phyloP scores from a whole-genome alignment of 2,113 vertebrate genomes.

The Sander vitreus region DNA sequence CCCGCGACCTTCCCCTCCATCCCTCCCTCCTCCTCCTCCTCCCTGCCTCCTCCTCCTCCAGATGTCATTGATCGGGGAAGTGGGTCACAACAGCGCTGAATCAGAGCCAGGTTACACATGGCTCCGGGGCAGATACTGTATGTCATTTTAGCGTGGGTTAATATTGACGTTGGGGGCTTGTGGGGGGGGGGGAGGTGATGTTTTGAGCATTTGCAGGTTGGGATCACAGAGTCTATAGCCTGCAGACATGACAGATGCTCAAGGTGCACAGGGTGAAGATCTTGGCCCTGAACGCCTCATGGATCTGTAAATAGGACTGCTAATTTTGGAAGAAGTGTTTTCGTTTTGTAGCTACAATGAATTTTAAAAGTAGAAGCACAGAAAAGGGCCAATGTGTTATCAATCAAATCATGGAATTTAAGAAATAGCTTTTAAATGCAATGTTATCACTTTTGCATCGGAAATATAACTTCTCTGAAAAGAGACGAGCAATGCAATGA shows the following conservation, averaged over 20 bases:
- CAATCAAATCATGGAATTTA: too few species aligned
- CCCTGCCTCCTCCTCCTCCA: conserved; percentile 57
- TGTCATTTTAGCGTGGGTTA: conserved; percentile 51
- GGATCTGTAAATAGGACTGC: conserved; percentile 8
- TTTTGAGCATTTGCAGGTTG: conserved; percentile 18
- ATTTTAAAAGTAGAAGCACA: not conserved
- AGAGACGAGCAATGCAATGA: not conserved
- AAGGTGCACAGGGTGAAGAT: conserved; percentile 16
- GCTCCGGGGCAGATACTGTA: conserved; percentile 51
- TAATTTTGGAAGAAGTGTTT: not conserved
- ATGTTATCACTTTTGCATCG: too few species aligned
- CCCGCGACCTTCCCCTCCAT: conserved; percentile 26
- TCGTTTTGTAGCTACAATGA: not conserved
- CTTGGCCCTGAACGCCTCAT: not conserved
- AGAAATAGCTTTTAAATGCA: too few species aligned
- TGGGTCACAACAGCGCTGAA: conserved; percentile 68
- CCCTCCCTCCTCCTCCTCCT: not conserved
- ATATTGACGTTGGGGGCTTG: conserved; percentile 1
- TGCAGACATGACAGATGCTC: conserved; percentile 37
- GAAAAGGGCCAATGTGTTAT: too few species aligned
- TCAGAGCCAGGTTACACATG: conserved; percentile 57
- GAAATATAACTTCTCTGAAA: not conserved
- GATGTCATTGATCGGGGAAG: conserved; percentile 72
- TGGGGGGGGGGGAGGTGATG: not conserved
- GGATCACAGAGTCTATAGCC: not conserved